Evolutionary conservation across 1,140 invertebrate species (phyloP), one percentile per base, ranked within the genome.

Genomic region (Papilio machaon): DNA sequence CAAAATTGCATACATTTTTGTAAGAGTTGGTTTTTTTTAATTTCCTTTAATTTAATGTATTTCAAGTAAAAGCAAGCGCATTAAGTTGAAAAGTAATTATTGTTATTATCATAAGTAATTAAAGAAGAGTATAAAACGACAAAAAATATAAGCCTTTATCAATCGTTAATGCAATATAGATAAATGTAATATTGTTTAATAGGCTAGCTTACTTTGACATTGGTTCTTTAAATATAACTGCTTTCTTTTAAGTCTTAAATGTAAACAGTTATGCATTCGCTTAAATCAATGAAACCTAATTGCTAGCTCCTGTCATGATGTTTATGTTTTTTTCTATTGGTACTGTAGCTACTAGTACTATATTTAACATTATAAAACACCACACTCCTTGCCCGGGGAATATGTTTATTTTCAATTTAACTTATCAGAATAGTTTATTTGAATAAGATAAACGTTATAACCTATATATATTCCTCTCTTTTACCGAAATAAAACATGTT

Each of bases 351-450:
- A 17, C 2, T 15, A 2, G 5, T 52, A 15, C 49, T 52, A 15
- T 2, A 3, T 13, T 58, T 6, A 19, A 19, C 9, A 58, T 19
- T 11, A 52, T 52, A 64, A 67, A 67, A 67, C 64, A 67, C n/a
- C 6, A n/a, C 64, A 13, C 30, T 30, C 11, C 23, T 30, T 60
- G 19, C 23, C 0, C 30, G 30, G 64, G 64, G 64, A 15, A 67
- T 35, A 67, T 67, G 64, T 67, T 67, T 67, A 67, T 67, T 67
- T 67, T 67, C 64, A 67, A 67, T 67, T 70, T 38, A 70, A 70
- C 64, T 70, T 70, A 70, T 70, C 64, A 15, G 11, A 54, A 54
- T 54, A 70, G 30, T 70, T 70, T 70, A 70, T 70, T 70, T 38
- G 5, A 70, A 70, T 7, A 70, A 70, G 64, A 70, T 70, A 70